Conservation (phyloP, 2,797 vertebrate genomes). For the Gila robusta region DNA sequence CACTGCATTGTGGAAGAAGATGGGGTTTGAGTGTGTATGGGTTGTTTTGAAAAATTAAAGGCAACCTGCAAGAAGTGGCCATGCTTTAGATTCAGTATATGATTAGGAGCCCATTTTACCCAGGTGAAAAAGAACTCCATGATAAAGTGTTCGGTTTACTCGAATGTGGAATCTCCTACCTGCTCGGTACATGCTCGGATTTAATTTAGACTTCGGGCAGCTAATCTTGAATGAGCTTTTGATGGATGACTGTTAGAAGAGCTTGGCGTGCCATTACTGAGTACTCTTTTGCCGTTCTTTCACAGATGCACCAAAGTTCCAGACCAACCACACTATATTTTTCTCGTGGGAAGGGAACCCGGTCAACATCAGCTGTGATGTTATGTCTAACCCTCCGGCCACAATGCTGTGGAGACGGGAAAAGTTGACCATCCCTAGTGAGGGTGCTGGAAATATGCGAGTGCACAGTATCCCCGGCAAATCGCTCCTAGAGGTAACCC, state of each 20-base stretch:
- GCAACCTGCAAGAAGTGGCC: neutral
- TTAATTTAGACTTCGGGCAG: constrained; percentile 31
- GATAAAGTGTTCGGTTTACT: constrained; percentile 41
- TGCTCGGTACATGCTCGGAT: constrained; percentile 25
- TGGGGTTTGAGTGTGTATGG: constrained; percentile 18
- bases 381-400: constrained; percentile 91
- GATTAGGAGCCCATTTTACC: constrained; percentile 28
- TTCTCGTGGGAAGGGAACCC: constrained; percentile 99
- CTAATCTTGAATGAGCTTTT: constrained; percentile 47
- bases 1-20: neutral
- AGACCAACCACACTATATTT: constrained; percentile 93
- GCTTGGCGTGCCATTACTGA: neutral
- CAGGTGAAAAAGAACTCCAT: constrained; percentile 34
- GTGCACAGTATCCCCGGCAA: constrained; percentile 85
- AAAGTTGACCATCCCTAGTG: constrained; percentile 88
- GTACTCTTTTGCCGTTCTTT: constrained; percentile 40
- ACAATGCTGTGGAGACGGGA: constrained; percentile 94
- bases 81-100: constrained; percentile 35
- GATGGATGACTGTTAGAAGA: constrained; percentile 26
- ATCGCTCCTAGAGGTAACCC: constrained; percentile 87
- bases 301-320: constrained; percentile 93
- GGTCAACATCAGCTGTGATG: constrained; percentile 97
- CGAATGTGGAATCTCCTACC: constrained; percentile 12
- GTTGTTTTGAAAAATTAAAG: constrained; percentile 52
- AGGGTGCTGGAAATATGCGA: constrained; percentile 86